phyloP scores from a whole-genome alignment of 2,888 invertebrate genomes.

The Parapristionchus giblindavisi region DNA sequence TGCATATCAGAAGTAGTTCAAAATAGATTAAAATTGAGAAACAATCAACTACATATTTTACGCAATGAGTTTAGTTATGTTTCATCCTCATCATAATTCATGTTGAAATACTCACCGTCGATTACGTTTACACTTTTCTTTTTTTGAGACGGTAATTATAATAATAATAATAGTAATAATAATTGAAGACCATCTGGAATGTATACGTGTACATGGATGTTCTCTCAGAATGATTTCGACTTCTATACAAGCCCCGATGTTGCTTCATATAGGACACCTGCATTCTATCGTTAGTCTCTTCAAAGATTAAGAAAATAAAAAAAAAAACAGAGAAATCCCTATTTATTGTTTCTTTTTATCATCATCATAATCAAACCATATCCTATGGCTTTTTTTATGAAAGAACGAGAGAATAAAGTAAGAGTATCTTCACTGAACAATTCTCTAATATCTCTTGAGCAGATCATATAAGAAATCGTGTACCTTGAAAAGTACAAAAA shows the following conservation, averaged over 20 bases:
- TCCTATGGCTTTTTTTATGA: too few species aligned
- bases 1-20: too few species aligned
- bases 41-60: too few species aligned
- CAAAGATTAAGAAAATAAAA: neutral
- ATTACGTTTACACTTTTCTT: too few species aligned
- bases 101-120: too few species aligned
- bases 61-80: too few species aligned
- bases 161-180: neutral
- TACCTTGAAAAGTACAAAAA: neutral
- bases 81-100: too few species aligned
- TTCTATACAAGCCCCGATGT: slow-evolving; percentile 65
- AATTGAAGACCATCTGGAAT: slow-evolving; percentile 61
- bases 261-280: slow-evolving; percentile 62
- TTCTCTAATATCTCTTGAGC: too few species aligned
- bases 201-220: slow-evolving; percentile 68
- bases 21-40: too few species aligned
- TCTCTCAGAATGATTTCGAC: slow-evolving; percentile 61
- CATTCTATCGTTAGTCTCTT: slow-evolving; percentile 61
- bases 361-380: neutral
- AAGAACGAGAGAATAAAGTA: too few species aligned
- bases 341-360: neutral
- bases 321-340: slow-evolving; percentile 28
- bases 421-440: too few species aligned
- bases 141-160: too few species aligned
- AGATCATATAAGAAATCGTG: neutral